Conservation (phyloP, 2,888 invertebrate genomes). For the Mythimna loreyi region DNA sequence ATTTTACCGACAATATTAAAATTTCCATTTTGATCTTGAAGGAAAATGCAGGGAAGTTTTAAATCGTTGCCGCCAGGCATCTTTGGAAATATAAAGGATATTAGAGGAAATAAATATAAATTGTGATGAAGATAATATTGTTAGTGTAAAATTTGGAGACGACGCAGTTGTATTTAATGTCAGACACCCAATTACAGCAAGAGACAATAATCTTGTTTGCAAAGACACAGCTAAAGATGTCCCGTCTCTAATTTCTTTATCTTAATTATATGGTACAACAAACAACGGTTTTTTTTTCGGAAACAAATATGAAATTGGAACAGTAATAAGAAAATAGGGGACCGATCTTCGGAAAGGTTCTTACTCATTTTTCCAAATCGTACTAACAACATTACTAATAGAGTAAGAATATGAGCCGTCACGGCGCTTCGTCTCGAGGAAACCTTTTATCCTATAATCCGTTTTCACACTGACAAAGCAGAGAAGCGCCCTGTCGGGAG, state of each 20-base stretch:
- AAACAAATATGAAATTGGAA: neutral
- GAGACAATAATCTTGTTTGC: constrained; percentile 17
- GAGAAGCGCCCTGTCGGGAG: constrained; percentile 73
- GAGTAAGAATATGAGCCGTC: constrained; percentile 74
- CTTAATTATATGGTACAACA: constrained; percentile 20
- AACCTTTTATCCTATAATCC: constrained; percentile 80
- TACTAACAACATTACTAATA: constrained; percentile 68
- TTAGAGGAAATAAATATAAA: constrained; percentile 34
- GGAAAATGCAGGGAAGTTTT: constrained; percentile 45
- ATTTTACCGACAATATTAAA: constrained; percentile 58
- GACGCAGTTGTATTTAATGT: neutral
- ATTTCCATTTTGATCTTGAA: constrained; percentile 57
- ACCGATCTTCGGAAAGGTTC: constrained; percentile 23
- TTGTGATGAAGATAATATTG: constrained; percentile 1
- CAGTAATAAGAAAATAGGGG: constrained; percentile 15
- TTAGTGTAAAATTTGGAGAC: constrained; percentile 3
- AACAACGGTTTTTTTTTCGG: neutral
- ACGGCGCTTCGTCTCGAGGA: constrained; percentile 65
- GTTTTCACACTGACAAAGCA: constrained; percentile 84
- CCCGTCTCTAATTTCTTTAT: constrained; percentile 12
- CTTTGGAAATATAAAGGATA: constrained; percentile 31
- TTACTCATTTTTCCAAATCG: constrained; percentile 47
- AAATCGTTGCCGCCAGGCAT: constrained; percentile 33
- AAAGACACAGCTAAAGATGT: neutral
- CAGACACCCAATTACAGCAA: constrained; percentile 25